Evolutionary conservation across 1,140 invertebrate species (phyloP).

Genomic region (Hycleus cichorii): DNA sequence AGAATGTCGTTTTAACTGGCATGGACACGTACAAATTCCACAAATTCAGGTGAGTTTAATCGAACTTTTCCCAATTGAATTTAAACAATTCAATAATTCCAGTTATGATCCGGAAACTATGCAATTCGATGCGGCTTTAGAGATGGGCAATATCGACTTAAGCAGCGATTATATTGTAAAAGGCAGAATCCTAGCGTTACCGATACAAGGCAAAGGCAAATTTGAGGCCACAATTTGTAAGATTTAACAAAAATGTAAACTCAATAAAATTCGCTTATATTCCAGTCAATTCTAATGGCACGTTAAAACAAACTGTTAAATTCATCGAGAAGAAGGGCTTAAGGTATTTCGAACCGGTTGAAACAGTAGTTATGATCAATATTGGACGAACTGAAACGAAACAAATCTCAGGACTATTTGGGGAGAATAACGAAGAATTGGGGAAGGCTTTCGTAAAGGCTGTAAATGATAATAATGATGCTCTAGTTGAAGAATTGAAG

Average conservation of each 20-base stretch:
- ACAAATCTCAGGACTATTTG: conserved; percentile 24
- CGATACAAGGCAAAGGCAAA: conserved; percentile 26
- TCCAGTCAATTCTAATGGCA: conserved; percentile 8
- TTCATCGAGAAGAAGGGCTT: background rate
- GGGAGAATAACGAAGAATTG: conserved; percentile 24
- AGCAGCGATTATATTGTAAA: conserved; percentile 22
- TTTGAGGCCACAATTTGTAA: conserved; percentile 24
- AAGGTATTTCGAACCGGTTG: conserved; percentile 6
- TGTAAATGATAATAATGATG: conserved; percentile 29
- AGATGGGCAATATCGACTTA: conserved; percentile 12
- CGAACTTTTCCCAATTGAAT: background rate
- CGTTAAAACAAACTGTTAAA: conserved; percentile 1
- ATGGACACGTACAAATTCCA: conserved; percentile 53
- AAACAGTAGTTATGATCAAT: conserved; percentile 21
- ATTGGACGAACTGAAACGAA: conserved; percentile 21
- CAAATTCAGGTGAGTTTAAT: conserved; percentile 50
- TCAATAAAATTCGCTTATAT: no score
- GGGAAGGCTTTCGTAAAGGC: conserved; percentile 11
- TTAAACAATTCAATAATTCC: background rate
- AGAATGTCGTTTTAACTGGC: conserved; percentile 56
- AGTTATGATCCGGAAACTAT: conserved; percentile 20
- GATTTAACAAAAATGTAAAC: background rate
- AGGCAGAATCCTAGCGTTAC: conserved; percentile 26
- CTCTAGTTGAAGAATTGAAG: conserved; percentile 27
- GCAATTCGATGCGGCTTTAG: conserved; percentile 18